Conservation (phyloP, 2,797 vertebrate genomes). For the Nasua narica region DNA sequence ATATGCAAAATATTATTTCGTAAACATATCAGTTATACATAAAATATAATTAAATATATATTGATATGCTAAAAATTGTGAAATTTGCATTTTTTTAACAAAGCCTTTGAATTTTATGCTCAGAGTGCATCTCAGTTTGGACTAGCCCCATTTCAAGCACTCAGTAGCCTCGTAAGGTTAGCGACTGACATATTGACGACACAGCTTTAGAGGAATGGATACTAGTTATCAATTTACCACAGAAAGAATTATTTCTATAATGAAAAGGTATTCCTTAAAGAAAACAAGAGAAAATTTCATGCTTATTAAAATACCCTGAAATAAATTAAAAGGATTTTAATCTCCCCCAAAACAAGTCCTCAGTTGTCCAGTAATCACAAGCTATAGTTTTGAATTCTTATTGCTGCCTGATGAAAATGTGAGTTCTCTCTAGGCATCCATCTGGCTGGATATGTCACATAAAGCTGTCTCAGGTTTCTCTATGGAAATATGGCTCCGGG, state of each 20-base stretch:
- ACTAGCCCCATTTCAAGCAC: neutral
- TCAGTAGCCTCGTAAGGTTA: neutral
- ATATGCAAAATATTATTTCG: neutral
- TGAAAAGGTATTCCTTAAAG: neutral
- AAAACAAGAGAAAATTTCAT: neutral
- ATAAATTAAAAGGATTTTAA: neutral
- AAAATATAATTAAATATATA: neutral
- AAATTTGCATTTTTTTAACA: neutral
- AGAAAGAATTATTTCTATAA: neutral
- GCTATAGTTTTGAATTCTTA: neutral
- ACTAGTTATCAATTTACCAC: neutral
- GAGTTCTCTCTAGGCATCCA: neutral
- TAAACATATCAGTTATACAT: neutral
- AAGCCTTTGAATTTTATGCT: neutral
- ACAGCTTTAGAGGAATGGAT: neutral
- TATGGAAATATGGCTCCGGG: neutral
- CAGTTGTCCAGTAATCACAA: neutral
- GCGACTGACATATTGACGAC: neutral
- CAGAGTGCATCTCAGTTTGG: neutral
- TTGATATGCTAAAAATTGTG: neutral
- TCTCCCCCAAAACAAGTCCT: neutral
- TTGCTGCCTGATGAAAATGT: neutral
- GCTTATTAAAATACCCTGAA: neutral
- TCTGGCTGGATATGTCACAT: neutral
- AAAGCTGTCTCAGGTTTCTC: neutral